phyloP scores from a whole-genome alignment of 1,140 invertebrate species.

The Diabrotica virgifera region DNA sequence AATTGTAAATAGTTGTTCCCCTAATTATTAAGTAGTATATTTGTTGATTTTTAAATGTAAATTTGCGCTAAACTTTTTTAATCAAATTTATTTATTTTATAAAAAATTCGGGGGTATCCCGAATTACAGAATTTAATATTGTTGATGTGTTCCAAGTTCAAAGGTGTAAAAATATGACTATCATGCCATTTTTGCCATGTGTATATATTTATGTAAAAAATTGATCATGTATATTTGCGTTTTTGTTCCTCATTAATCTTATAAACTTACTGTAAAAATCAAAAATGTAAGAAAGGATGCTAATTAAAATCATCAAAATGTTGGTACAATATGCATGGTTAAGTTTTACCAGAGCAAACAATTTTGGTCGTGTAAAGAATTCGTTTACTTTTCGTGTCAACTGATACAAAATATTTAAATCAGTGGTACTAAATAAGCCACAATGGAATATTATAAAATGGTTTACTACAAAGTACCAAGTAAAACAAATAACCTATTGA shows the following conservation, averaged over 20 bases:
- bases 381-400: too few relatives aligned
- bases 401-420: too few relatives aligned
- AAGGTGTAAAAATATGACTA: slow-evolving; percentile 1
- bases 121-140: slow-evolving; percentile 15
- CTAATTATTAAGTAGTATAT: not conserved
- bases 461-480: too few relatives aligned
- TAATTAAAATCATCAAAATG: too few relatives aligned
- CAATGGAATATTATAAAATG: too few relatives aligned
- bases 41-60: slow-evolving; percentile 8
- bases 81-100: slow-evolving; percentile 17
- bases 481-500: too few relatives aligned
- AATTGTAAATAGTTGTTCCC: not conserved
- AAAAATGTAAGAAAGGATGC: not conserved
- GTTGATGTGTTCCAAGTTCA: slow-evolving; percentile 21
- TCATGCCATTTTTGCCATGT: not conserved
- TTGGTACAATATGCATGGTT: too few relatives aligned
- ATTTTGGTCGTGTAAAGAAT: too few relatives aligned
- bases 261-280: not conserved
- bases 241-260: not conserved
- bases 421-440: too few relatives aligned
- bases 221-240: not conserved
- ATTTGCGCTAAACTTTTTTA: slow-evolving; percentile 8
- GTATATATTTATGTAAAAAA: not conserved
- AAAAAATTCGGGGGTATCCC: not conserved
- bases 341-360: too few relatives aligned